A percentile compares a stretch with the other conserved stretches of the same genome.
phyloP scores from a whole-genome alignment of 2,888 invertebrate species.

The Apamea anceps region DNA sequence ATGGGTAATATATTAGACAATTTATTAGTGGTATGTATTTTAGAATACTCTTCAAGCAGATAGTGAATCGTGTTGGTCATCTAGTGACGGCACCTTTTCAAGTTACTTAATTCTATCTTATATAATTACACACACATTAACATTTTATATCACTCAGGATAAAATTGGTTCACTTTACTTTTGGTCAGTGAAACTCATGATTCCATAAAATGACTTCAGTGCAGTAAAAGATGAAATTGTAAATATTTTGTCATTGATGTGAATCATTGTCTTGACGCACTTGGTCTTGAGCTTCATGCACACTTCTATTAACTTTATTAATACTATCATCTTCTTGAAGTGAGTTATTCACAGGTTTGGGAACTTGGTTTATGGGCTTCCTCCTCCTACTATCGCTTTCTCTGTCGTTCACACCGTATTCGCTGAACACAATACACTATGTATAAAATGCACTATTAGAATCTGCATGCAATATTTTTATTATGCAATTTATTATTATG shows the following conservation, averaged over 20 bases:
- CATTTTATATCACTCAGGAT: slow-evolving; percentile 27
- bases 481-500: neutral
- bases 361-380: slow-evolving; percentile 37
- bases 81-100: slow-evolving; percentile 22
- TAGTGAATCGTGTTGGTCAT: slow-evolving; percentile 35
- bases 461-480: slow-evolving; percentile 32
- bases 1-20: slow-evolving; percentile 76
- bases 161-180: slow-evolving; percentile 14
- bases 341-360: slow-evolving; percentile 21
- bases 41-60: slow-evolving; percentile 44
- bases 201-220: slow-evolving; percentile 71
- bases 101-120: slow-evolving; percentile 6
- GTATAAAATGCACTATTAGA: slow-evolving; percentile 35
- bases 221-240: slow-evolving; percentile 69
- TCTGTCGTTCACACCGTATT: slow-evolving; percentile 35
- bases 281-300: slow-evolving; percentile 58
- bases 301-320: slow-evolving; percentile 49
- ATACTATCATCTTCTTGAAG: slow-evolving; percentile 34
- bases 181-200: slow-evolving; percentile 31
- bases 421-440: slow-evolving; percentile 40
- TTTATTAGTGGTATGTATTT: slow-evolving; percentile 76
- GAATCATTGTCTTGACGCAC: slow-evolving; percentile 49
- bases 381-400: slow-evolving; percentile 56
- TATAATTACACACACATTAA: slow-evolving; percentile 16
- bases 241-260: slow-evolving; percentile 35